A percentile compares a stretch with the other conserved stretches of the same genome.
These are phyloP conservation scores for Halisarca cf. caerulea DNA, from an alignment of 37 sponge, comb jelly and placozoan genomes.

Conservation along the genomic window DNA sequence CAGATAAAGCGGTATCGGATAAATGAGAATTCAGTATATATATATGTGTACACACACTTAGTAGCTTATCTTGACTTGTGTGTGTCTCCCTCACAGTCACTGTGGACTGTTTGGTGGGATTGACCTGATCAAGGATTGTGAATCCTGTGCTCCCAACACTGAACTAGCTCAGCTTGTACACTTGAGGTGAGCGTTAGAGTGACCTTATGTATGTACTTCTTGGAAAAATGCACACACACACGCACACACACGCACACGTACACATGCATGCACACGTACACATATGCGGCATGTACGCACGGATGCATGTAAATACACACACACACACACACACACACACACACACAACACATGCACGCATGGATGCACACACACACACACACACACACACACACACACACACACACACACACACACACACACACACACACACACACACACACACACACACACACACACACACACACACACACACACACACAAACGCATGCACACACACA, in stretches of 20 bases:
- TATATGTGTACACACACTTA: too few relatives aligned
- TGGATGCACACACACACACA: not conserved
- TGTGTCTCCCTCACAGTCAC: too few relatives aligned
- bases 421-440: not conserved
- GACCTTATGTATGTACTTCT: conserved; percentile 10
- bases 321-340: too few relatives aligned
- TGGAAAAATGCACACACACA: too few relatives aligned
- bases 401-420: too few relatives aligned
- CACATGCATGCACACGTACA: not conserved
- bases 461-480: not conserved
- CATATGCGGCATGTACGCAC: too few relatives aligned
- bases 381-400: not conserved
- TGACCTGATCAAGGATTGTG: conserved; percentile 81
- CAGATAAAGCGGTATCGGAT: too few relatives aligned
- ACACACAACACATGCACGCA: not conserved
- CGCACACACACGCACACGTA: too few relatives aligned
- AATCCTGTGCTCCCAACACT: conserved; percentile 63
- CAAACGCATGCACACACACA: not conserved
- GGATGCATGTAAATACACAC: too few relatives aligned
- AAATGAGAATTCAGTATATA: too few relatives aligned
- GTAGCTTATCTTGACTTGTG: too few relatives aligned
- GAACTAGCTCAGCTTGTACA: conserved; percentile 47
- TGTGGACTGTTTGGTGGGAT: conserved; percentile 89
- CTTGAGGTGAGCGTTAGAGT: conserved; percentile 23
- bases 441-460: not conserved